Evolutionary conservation across 1,140 invertebrate genomes (phyloP).

Genomic region (Steinernema feltiae): DNA sequence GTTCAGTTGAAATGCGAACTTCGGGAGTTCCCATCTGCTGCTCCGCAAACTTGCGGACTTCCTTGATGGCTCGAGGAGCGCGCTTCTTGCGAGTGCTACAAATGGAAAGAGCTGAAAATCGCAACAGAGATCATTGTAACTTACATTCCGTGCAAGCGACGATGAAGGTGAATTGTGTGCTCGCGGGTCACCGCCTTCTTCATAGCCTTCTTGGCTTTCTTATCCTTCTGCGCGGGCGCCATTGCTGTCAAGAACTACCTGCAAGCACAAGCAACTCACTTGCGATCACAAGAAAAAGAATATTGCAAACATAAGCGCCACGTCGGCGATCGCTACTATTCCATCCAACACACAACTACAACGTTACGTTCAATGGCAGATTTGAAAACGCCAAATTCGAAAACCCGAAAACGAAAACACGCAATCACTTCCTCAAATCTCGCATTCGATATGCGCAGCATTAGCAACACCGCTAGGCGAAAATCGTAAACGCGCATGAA

Average conservation of each 20-base stretch:
- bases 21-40: slow-evolving; percentile 97
- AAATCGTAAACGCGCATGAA: too few species aligned
- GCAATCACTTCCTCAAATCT: too few species aligned
- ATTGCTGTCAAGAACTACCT: neutral
- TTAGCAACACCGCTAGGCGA: too few species aligned
- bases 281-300: too few species aligned
- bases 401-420: too few species aligned
- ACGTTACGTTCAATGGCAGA: too few species aligned
- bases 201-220: slow-evolving; percentile 72
- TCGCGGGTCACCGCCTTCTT: slow-evolving; percentile 97
- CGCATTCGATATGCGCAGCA: too few species aligned
- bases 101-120: neutral
- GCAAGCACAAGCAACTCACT: too few species aligned
- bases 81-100: slow-evolving; percentile 82
- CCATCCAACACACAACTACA: too few species aligned
- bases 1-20: slow-evolving; percentile 88
- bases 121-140: slow-evolving; percentile 33
- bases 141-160: slow-evolving; percentile 84
- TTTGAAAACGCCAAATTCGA: too few species aligned
- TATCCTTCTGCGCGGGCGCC: slow-evolving; percentile 62
- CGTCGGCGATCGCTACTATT: too few species aligned
- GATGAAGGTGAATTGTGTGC: slow-evolving; percentile 95
- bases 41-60: slow-evolving; percentile 90
- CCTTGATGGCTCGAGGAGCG: slow-evolving; percentile 90
- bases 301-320: too few species aligned